These are phyloP conservation scores for Acromyrmex heyeri DNA, from an alignment of 1,140 invertebrate species.

Conservation along the genomic window DNA sequence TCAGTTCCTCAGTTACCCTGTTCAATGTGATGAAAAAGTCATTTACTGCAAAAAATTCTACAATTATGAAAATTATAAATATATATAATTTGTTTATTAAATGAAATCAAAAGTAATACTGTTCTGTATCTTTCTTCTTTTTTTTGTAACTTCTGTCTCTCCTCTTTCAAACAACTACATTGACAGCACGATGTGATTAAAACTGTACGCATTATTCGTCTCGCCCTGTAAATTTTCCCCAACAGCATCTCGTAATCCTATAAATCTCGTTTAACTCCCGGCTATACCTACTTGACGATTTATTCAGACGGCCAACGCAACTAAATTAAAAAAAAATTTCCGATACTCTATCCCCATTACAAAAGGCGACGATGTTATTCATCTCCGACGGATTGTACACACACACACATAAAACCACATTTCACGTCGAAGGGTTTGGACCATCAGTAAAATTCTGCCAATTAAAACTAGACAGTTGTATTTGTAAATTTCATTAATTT, in stretches of 20 bases:
- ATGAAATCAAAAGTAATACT: not conserved
- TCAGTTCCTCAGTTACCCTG: not conserved
- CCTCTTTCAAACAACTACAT: not conserved
- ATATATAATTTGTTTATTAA: not conserved
- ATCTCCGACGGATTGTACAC: conserved; percentile 8
- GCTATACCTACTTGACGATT: conserved; percentile 47
- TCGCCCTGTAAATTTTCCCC: conserved; percentile 50
- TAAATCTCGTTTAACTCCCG: conserved; percentile 56
- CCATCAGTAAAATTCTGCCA: not conserved
- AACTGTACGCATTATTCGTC: conserved; percentile 35
- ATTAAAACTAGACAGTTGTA: not conserved
- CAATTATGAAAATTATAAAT: not conserved
- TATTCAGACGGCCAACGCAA: conserved; percentile 37
- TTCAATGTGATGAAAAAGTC: too few relatives aligned
- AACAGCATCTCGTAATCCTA: conserved; percentile 40
- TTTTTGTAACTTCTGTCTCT: not conserved
- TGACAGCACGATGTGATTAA: conserved; percentile 13
- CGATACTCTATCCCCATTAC: conserved; percentile 46
- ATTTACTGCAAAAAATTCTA: not conserved
- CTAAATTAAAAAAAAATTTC: conserved; percentile 60
- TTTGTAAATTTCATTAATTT: conserved; percentile 32
- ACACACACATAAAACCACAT: not conserved
- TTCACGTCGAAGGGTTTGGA: not conserved
- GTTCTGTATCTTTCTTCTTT: not conserved
- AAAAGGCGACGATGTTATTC: conserved; percentile 49